phyloP scores from a whole-genome alignment of 2,113 vertebrate species.

The Tauraco erythrolophus region DNA sequence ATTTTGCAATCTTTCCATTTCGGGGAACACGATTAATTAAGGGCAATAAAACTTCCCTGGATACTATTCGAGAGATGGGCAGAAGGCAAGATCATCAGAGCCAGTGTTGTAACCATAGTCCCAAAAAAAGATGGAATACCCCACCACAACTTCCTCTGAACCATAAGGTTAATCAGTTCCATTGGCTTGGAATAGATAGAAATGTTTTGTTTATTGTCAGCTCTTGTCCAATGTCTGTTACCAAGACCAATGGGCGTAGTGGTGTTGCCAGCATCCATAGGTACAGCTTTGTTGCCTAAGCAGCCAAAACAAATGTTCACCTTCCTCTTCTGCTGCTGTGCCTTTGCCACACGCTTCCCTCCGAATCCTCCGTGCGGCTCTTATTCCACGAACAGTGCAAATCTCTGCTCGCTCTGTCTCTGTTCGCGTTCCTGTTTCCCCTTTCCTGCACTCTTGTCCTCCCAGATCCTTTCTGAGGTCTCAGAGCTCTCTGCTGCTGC shows the following conservation, averaged over 20 bases:
- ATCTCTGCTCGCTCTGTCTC: background rate
- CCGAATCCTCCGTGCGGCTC: background rate
- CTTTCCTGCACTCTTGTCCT: background rate
- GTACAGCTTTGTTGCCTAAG: background rate
- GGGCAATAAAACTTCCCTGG: background rate
- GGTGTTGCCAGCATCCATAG: background rate
- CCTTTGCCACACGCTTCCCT: background rate
- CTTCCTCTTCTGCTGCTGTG: background rate
- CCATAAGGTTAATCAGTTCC: background rate
- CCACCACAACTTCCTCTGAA: background rate
- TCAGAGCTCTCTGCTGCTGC: background rate
- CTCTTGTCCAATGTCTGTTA: background rate
- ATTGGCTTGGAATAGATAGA: background rate
- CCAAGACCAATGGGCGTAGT: background rate
- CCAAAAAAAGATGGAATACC: background rate
- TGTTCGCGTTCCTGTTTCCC: background rate
- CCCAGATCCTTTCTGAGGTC: background rate
- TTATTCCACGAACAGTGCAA: background rate
- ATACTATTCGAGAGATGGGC: background rate
- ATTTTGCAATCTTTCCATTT: background rate
- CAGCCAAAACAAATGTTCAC: background rate
- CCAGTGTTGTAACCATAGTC: background rate
- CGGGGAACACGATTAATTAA: background rate
- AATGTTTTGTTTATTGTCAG: background rate
- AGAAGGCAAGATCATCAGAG: background rate